Evolutionary conservation across 2,113 vertebrate species (phyloP), one percentile per base, ranked within the genome.

Genomic region (Micronisus gabar): DNA sequence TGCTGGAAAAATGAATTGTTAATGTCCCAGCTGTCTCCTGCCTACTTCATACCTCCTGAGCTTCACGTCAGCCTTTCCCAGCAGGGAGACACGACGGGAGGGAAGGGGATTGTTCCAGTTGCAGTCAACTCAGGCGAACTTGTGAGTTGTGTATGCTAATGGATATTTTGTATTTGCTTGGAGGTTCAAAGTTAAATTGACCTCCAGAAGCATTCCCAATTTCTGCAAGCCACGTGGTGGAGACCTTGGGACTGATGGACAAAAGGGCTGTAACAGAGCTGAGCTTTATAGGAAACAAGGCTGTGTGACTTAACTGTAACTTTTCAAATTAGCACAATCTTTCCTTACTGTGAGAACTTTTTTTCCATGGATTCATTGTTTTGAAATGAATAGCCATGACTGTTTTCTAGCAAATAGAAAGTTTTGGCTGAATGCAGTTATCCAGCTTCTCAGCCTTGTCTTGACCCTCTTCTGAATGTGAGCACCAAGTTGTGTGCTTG

Each of bases 21-120:
- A 26, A 45, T 45, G 26, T 70, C 53, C 52, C 40, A 55, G 30
- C 40, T 29, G 8, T 58, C 68, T 53, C 29, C 52, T 55, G 26
- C 25, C 66, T 81, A 21, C 62, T 62, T 74, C 26, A 3, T 53
- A 17, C 53, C 25, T 61, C 70, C 36, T 26, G 27, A 62, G 36
- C 48, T 63, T 70, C 56, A 20, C 1, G 1, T 58, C 52, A 22
- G 15, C 65, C 34, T 94, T 86, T 58, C 41, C 34, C 43, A 52
- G 56, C 1, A 0, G 13, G 19, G 23, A 20, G 17, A 53, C 75
- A 34, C 0, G 4, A 7, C 6, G 36, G 65, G 38, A 52, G 26
- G 47, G 30, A 76, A 65, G 19, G 45, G 18, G 13, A 65, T 76
- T 0, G 0, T 70, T 41, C 50, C 56, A 76, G 9, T 34, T 81